Evolutionary conservation across 1,140 invertebrate species (phyloP).

Genomic region (Thalassaphorura encarpata): DNA sequence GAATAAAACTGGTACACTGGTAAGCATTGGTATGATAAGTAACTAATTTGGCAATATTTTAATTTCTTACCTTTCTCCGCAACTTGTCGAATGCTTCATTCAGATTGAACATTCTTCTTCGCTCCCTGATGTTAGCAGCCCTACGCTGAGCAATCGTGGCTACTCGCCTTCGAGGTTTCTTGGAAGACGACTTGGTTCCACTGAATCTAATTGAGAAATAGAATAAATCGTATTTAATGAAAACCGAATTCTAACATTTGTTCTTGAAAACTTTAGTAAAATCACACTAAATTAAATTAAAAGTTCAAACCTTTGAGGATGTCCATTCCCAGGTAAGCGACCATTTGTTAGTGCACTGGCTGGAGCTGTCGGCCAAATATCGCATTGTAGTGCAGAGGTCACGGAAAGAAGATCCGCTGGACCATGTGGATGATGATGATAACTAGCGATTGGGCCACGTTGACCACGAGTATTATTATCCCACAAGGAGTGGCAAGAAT

Average conservation of each 20-base stretch:
- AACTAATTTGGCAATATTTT: no score
- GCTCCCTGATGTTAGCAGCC: conserved; percentile 88
- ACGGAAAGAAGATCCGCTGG: background rate
- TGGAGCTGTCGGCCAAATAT: background rate
- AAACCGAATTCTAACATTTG: background rate
- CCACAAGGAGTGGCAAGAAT: background rate
- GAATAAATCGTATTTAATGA: background rate
- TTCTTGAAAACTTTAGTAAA: background rate
- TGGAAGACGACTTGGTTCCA: background rate
- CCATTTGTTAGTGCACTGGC: background rate
- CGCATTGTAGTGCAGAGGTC: background rate
- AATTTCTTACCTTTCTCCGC: conserved; percentile 54
- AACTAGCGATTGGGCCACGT: background rate
- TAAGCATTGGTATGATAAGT: no score
- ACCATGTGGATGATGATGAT: background rate
- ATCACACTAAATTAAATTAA: background rate
- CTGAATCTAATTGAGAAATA: no score
- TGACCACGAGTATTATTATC: background rate
- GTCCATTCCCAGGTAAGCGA: background rate
- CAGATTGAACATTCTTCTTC: conserved; percentile 91
- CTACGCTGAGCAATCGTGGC: conserved; percentile 79
- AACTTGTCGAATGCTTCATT: conserved; percentile 95
- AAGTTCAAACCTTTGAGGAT: background rate
- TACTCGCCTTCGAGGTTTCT: conserved; percentile 69
- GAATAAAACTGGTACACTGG: no score